phyloP scores from a whole-genome alignment of 2,113 vertebrate genomes.

The Pandion haliaetus region DNA sequence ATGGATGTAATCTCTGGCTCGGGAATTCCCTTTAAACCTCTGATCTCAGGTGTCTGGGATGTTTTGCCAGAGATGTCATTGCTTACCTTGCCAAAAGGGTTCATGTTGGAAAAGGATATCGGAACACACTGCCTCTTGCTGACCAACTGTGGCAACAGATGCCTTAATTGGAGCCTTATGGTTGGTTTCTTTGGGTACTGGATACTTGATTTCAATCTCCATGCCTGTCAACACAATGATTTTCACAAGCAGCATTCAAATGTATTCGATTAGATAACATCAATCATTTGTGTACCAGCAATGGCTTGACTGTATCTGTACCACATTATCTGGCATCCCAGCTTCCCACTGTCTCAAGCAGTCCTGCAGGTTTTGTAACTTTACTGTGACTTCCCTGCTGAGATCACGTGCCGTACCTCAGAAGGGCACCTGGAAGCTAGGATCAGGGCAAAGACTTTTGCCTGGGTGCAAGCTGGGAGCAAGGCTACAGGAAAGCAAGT shows the following conservation, averaged over 20 bases:
- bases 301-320: not conserved
- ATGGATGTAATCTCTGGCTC: not conserved
- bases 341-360: not conserved
- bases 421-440: not conserved
- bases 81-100: not conserved
- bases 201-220: not conserved
- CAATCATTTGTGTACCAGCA: not conserved
- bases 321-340: not conserved
- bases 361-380: not conserved
- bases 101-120: not conserved
- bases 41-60: not conserved
- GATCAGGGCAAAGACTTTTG: not conserved
- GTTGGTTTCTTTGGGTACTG: not conserved
- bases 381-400: not conserved
- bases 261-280: not conserved
- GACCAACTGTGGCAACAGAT: not conserved
- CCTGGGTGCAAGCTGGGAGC: not conserved
- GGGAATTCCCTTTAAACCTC: not conserved
- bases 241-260: not conserved
- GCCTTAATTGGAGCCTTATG: not conserved
- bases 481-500: not conserved
- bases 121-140: not conserved
- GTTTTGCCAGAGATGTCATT: not conserved
- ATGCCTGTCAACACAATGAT: not conserved
- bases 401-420: fast-evolving